Conservation (phyloP, 2,113 vertebrate species). For the Phaethornis superciliosus region DNA sequence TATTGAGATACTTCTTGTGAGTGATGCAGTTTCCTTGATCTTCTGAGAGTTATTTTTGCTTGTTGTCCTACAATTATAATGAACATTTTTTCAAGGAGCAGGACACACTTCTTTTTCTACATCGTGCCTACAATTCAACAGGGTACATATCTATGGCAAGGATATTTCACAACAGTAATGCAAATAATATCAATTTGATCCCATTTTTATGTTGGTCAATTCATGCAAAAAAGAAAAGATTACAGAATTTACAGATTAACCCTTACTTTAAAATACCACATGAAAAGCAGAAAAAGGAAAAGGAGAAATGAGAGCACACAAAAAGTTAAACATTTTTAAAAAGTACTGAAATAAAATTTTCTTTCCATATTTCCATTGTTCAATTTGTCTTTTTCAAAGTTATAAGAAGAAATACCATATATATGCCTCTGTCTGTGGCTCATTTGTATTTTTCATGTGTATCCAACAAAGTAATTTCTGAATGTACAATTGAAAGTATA, state of each 20-base stretch:
- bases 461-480: background rate
- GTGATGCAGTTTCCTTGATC: background rate
- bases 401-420: background rate
- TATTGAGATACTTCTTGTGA: background rate
- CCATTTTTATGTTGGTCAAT: background rate
- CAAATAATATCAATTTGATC: background rate
- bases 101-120: background rate
- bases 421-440: background rate
- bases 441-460: slow-evolving; percentile 7
- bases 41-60: background rate
- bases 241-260: background rate
- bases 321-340: background rate
- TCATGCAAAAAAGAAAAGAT: background rate
- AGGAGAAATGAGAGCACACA: background rate
- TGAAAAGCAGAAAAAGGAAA: background rate
- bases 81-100: background rate
- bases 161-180: background rate
- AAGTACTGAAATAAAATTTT: background rate
- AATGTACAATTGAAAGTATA: background rate
- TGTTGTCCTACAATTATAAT: background rate
- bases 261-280: background rate
- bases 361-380: background rate
- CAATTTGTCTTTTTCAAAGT: background rate
- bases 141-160: background rate
- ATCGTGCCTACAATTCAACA: background rate